Conservation (phyloP, 2,113 vertebrate species). For the Entelurus aequoreus region DNA sequence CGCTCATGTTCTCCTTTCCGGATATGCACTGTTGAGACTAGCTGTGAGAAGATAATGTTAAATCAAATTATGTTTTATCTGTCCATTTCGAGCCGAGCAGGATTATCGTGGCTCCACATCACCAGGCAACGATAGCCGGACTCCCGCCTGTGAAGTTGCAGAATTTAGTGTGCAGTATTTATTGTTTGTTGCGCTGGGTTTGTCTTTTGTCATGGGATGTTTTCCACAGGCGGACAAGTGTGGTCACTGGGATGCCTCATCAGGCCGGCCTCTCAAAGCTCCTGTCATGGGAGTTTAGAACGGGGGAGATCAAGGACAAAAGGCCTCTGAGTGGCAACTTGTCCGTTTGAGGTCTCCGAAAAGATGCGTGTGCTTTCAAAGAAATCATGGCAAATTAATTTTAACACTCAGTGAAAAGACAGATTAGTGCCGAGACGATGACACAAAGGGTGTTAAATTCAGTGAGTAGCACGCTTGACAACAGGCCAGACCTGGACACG, state of each 20-base stretch:
- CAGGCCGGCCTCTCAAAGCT: slow-evolving; percentile 61
- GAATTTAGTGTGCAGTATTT: slow-evolving; percentile 36
- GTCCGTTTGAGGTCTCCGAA: slow-evolving; percentile 79
- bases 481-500: slow-evolving; percentile 72
- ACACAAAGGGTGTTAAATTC: slow-evolving; percentile 79
- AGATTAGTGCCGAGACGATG: slow-evolving; percentile 79
- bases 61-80: slow-evolving; percentile 49
- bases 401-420: slow-evolving; percentile 89
- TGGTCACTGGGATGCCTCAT: slow-evolving; percentile 51
- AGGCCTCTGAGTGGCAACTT: slow-evolving; percentile 65
- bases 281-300: slow-evolving; percentile 61
- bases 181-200: slow-evolving; percentile 42
- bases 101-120: slow-evolving; percentile 30
- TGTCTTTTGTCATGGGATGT: slow-evolving; percentile 51
- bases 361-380: slow-evolving; percentile 80
- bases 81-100: slow-evolving; percentile 30
- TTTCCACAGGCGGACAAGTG: slow-evolving; percentile 44
- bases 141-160: slow-evolving; percentile 22
- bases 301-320: slow-evolving; percentile 57
- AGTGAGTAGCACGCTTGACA: slow-evolving; percentile 67
- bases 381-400: slow-evolving; percentile 88
- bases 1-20: slow-evolving; percentile 36
- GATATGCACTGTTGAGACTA: slow-evolving; percentile 21
- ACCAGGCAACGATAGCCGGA: slow-evolving; percentile 16
- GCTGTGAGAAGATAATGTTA: slow-evolving; percentile 36